Base-by-base conservation (phyloP, 2,113 vertebrate species). In the Daphoenositta chrysoptera region DNA sequence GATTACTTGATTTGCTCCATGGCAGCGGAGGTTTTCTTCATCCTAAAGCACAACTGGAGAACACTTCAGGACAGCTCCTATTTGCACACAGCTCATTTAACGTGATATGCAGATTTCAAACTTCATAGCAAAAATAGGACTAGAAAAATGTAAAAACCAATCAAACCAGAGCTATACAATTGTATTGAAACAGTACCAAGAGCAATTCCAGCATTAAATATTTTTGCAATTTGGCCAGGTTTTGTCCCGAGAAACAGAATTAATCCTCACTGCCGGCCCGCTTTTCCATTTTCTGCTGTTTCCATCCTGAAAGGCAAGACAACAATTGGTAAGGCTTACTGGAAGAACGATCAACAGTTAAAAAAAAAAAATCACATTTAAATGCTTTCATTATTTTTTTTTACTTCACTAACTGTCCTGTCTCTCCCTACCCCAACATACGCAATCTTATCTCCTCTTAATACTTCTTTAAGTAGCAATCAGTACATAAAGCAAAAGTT, bases 231-330 rank as follows among this genome's bases (percentile, higher is more conserved):
- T 91, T 33, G 0, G 89, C 83, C 84, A 96, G 72, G 87, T 92
- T 93, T 40, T 93, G 57, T 90, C 94, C 56, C 19, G 68, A 71
- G 47, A 75, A 90, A 61, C 35, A 63, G 28, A 70, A 53, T 7
- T 22, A 56, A 60, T 77, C 84, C 42, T 98, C 96, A 99, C 96
- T 99, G 99, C 96, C 99, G 99, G 95, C 99, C 98, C 48, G 98
- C 84, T 97, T 99, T 99, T 80, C 99, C 99, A 58, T 99, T 99
- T 97, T 99, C 99, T 7, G 99, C 97, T 7, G 98, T 96, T 86
- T 99, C 99, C 98, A 99, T 98, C 94, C 99, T 99, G 97, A 88
- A 96, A 98, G 50, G 50, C 47, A 80, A 87, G 39, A 68, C 60
- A 82, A 47, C 33, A 64, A 45, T 8, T 44, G 14, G 45, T 88